A percentile compares a stretch with the other conserved stretches of the same genome.
Conservation (phyloP, 2,797 vertebrate genomes). For the Antrozous pallidus region DNA sequence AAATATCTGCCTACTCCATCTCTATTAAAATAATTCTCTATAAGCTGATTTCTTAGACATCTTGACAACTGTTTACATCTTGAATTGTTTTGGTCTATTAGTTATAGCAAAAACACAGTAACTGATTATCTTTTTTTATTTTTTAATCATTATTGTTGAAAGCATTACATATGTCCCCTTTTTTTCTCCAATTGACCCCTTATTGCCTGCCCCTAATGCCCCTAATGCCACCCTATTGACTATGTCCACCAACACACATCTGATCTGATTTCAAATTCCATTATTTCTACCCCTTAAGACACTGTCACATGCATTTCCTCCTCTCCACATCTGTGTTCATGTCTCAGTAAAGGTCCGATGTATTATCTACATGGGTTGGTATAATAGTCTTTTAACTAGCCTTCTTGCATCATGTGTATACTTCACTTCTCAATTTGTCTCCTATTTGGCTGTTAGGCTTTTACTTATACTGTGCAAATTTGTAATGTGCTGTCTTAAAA, state of each 20-base stretch:
- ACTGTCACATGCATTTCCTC: neutral
- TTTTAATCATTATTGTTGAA: neutral
- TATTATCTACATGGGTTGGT: neutral
- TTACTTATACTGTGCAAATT: neutral
- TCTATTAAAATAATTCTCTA: neutral
- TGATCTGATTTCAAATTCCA: neutral
- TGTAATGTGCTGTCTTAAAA: neutral
- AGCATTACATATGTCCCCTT: too few species aligned
- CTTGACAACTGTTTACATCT: neutral
- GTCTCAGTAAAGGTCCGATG: neutral
- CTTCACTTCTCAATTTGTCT: neutral
- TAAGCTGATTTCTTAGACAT: neutral
- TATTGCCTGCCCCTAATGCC: too few species aligned
- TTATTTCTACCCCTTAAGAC: neutral
- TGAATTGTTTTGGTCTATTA: neutral
- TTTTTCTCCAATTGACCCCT: too few species aligned
- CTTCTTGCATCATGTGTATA: neutral
- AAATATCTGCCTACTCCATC: neutral
- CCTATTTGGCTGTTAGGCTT: neutral
- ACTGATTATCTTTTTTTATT: neutral
- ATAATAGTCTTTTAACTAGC: neutral
- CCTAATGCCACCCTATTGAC: too few species aligned
- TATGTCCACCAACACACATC: neutral
- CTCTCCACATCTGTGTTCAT: neutral
- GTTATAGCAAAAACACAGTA: neutral